Evolutionary conservation across 30 jellyfish, hydroid and myxozoan genomes (phyloP).

Genomic region (Hydractinia echinata): DNA sequence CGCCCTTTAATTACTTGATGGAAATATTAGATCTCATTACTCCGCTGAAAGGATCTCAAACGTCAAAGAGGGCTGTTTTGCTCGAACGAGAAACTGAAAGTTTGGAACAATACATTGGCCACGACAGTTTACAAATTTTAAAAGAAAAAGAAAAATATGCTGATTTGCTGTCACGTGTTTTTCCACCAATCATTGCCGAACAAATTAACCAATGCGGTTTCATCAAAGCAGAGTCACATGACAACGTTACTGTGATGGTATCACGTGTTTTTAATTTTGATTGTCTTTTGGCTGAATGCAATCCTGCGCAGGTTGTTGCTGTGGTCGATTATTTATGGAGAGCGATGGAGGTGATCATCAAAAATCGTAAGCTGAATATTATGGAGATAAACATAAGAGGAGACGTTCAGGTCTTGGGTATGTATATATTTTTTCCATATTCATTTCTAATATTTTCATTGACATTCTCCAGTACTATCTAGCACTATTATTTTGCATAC

Average conservation of each 20-base stretch:
- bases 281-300: slow-evolving; percentile 22
- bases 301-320: slow-evolving; percentile 49
- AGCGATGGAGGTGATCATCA: slow-evolving; percentile 39
- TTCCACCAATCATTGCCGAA: slow-evolving; percentile 32
- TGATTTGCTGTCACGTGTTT: slow-evolving; percentile 52
- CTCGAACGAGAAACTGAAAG: slow-evolving; percentile 78
- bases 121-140: slow-evolving; percentile 60
- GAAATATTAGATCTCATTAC: slow-evolving; percentile 46
- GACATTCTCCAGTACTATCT: background rate
- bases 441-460: background rate
- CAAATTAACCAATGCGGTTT: slow-evolving; percentile 20
- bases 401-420: slow-evolving; percentile 12
- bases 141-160: slow-evolving; percentile 54
- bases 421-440: background rate
- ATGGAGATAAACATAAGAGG: slow-evolving; percentile 25
- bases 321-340: slow-evolving; percentile 50
- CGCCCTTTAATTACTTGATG: slow-evolving; percentile 61
- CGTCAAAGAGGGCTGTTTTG: slow-evolving; percentile 63
- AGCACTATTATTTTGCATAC: background rate
- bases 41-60: slow-evolving; percentile 74
- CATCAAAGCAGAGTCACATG: slow-evolving; percentile 30
- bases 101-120: slow-evolving; percentile 65
- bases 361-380: slow-evolving; percentile 22
- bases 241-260: slow-evolving; percentile 43
- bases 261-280: slow-evolving; percentile 48